Evolutionary conservation across 2,888 invertebrate species (phyloP).

Genomic region (Lithophane ornitopus): DNA sequence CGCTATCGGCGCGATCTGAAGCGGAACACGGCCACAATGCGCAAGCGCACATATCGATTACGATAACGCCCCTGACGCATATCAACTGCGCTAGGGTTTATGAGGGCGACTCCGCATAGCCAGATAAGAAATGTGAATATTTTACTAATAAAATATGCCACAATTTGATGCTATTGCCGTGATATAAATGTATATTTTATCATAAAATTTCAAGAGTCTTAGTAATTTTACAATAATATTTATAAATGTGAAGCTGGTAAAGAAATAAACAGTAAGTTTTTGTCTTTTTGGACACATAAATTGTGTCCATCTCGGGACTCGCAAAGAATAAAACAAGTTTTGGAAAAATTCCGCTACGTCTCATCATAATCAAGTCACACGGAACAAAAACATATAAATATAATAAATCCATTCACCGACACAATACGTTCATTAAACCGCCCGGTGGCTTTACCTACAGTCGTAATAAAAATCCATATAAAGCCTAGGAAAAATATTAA

Average conservation of each 20-base stretch:
- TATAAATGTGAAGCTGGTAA: constrained; percentile 11
- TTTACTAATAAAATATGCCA: constrained; percentile 43
- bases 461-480: constrained; percentile 69
- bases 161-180: constrained; percentile 9
- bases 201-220: not conserved
- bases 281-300: constrained; percentile 7
- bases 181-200: constrained; percentile 22
- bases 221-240: constrained; percentile 2
- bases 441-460: constrained; percentile 38
- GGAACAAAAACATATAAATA: constrained; percentile 56
- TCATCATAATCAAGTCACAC: constrained; percentile 47
- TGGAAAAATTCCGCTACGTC: constrained; percentile 22
- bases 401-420: constrained; percentile 63
- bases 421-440: constrained; percentile 63
- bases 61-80: constrained; percentile 70
- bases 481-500: constrained; percentile 68
- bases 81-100: constrained; percentile 66
- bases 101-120: constrained; percentile 55
- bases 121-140: constrained; percentile 61
- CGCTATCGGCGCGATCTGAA: constrained; percentile 65
- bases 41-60: constrained; percentile 70
- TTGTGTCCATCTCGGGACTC: not conserved
- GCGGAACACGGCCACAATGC: constrained; percentile 70
- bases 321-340: constrained; percentile 14
- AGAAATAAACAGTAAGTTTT: constrained; percentile 15